Evolutionary conservation across 1,140 invertebrate species (phyloP), one percentile per base, ranked within the genome.

Genomic region (Tyrophagus putrescentiae): DNA sequence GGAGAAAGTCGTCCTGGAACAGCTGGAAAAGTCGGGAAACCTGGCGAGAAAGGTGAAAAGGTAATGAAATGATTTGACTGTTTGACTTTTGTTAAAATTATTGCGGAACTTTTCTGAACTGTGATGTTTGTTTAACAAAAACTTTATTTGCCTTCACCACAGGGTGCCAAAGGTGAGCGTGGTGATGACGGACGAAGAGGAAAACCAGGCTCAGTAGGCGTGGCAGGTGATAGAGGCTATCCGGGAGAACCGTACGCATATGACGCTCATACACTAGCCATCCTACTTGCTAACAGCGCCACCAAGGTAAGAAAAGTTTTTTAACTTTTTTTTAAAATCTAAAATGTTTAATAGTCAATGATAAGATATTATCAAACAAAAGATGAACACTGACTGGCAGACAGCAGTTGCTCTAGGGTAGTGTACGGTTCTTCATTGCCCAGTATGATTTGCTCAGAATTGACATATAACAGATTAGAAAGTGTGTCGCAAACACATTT

Each of bases 191-290:
- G 53, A 16, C 18, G 18, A 42, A 28, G 7, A 7, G 53, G 53
- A 27, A 56, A n/a, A 7, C 25, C 53, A 44, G 53, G 53, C 6
- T 16, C 25, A 44, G 28, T 34, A 6, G 53, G 53, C 7, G 6
- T 41, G 23, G 28, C 53, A 9, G 53, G 53, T 6, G 6, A 13
- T 44, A 64, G 72, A 61, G 84, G 85, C 39, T 82, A 83, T 23
- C 79, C 83, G 7, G 79, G 79, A 64, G 76, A 78, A 65, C 72
- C 74, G 23, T 70, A 75, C 56, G 75, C 73, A 11, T 85, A 84
- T 67, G 83, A 85, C 70, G 81, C 80, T 60, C 82, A 81, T 63
- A 78, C 81, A 63, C 72, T 87, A 33, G 81, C 83, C 44, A 83
- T 83, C 48, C 70, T 87, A 62, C 71, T 87, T 34, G 77, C 79